Evolutionary conservation across 2,888 invertebrate genomes (phyloP).

Genomic region (Sialis lutaria): DNA sequence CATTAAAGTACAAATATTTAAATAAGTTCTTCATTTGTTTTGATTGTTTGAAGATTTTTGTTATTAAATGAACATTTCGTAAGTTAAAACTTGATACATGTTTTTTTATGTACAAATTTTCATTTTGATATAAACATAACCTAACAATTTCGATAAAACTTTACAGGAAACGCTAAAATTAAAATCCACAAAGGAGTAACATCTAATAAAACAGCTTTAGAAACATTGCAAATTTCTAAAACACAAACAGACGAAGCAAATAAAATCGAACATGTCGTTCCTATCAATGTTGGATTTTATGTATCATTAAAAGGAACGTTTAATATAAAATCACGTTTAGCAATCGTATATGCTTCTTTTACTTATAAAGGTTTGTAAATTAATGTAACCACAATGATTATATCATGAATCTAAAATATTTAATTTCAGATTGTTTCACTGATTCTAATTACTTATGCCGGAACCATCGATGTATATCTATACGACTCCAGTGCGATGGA

Average conservation of each 20-base stretch:
- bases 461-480: constrained; percentile 52
- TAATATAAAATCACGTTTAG: constrained; percentile 39
- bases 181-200: constrained; percentile 49
- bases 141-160: background rate
- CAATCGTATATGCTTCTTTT: constrained; percentile 52
- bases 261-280: constrained; percentile 38
- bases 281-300: constrained; percentile 47
- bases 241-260: constrained; percentile 16
- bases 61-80: background rate
- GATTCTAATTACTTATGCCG: constrained; percentile 51
- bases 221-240: constrained; percentile 35
- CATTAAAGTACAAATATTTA: too few species aligned
- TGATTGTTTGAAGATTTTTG: background rate
- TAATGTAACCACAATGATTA: background rate
- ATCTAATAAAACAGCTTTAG: constrained; percentile 40
- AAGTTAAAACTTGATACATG: background rate
- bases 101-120: too few species aligned
- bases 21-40: background rate
- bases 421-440: constrained; percentile 39
- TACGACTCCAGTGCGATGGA: constrained; percentile 50
- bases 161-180: constrained; percentile 34
- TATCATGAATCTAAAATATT: background rate
- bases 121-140: too few species aligned
- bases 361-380: constrained; percentile 42
- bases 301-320: constrained; percentile 48